phyloP scores from a whole-genome alignment of 2,888 invertebrate genomes.

The Sphaerophoria taeniata region DNA sequence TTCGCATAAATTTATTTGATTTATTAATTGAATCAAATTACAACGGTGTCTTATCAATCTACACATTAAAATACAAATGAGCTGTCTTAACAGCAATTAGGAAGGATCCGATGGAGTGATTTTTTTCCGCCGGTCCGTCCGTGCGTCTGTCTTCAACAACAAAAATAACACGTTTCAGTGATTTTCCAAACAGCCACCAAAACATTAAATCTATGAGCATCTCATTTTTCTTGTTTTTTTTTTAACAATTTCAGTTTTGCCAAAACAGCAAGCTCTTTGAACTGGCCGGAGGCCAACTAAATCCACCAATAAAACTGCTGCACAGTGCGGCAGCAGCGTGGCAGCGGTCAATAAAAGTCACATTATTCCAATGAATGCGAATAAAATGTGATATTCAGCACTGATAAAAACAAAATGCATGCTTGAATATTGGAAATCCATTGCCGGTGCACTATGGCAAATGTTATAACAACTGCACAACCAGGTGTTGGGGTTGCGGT shows the following conservation, averaged over 20 bases:
- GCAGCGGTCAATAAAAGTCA: slow-evolving; percentile 64
- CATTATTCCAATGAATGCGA: slow-evolving; percentile 61
- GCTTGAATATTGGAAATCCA: slow-evolving; percentile 45
- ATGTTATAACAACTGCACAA: slow-evolving; percentile 5
- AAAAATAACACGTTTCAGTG: slow-evolving; percentile 18
- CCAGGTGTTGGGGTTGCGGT: slow-evolving; percentile 57
- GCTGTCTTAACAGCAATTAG: slow-evolving; percentile 46
- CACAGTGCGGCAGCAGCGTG: slow-evolving; percentile 21
- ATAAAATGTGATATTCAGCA: slow-evolving; percentile 52
- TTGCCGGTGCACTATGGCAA: slow-evolving; percentile 43
- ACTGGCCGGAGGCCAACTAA: slow-evolving; percentile 11
- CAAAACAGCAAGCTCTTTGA: slow-evolving; percentile 14
- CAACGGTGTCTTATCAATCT: slow-evolving; percentile 48
- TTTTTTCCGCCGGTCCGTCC: background rate
- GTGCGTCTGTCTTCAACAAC: background rate
- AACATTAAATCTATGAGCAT: slow-evolving; percentile 21
- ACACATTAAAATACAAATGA: slow-evolving; percentile 53
- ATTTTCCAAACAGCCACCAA: background rate
- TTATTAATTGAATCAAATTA: slow-evolving; percentile 64
- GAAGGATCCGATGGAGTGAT: slow-evolving; percentile 43
- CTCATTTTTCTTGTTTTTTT: background rate
- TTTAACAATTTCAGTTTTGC: background rate
- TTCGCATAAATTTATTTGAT: slow-evolving; percentile 28
- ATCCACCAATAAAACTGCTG: no score
- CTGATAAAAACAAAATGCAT: slow-evolving; percentile 39